Evolutionary conservation across 2,113 vertebrate genomes (phyloP).

Genomic region (Miniopterus natalensis): DNA sequence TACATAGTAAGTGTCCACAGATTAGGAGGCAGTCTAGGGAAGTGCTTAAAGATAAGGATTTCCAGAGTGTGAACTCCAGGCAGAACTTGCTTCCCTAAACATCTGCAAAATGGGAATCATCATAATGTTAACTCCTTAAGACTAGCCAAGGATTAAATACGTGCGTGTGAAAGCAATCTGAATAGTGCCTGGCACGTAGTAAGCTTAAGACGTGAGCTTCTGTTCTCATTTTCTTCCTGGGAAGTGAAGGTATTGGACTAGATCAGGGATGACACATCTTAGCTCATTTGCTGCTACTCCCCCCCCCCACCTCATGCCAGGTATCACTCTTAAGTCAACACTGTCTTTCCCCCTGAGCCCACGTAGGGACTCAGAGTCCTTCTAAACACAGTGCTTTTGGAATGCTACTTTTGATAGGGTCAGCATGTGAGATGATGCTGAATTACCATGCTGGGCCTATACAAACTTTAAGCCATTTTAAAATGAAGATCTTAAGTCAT

Average conservation of each 20-base stretch:
- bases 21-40: neutral
- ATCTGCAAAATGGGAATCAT: neutral
- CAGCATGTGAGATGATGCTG: neutral
- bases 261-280: neutral
- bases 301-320: neutral
- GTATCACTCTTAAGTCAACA: neutral
- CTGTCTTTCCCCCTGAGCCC: neutral
- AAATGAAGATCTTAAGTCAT: slow-evolving; percentile 12
- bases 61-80: neutral
- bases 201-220: neutral
- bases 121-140: slow-evolving; percentile 8
- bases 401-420: neutral
- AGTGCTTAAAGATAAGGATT: neutral
- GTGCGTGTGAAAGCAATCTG: neutral
- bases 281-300: neutral
- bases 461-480: neutral
- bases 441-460: neutral
- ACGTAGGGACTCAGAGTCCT: slow-evolving; percentile 11
- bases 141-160: neutral
- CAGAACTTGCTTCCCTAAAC: slow-evolving; percentile 16
- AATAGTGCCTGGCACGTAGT: neutral
- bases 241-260: neutral
- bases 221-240: neutral
- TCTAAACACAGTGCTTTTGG: neutral
- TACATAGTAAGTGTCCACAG: neutral